These are phyloP conservation scores for Erebia epiphron DNA, from an alignment of 2,888 invertebrate species.

Conservation along the genomic window DNA sequence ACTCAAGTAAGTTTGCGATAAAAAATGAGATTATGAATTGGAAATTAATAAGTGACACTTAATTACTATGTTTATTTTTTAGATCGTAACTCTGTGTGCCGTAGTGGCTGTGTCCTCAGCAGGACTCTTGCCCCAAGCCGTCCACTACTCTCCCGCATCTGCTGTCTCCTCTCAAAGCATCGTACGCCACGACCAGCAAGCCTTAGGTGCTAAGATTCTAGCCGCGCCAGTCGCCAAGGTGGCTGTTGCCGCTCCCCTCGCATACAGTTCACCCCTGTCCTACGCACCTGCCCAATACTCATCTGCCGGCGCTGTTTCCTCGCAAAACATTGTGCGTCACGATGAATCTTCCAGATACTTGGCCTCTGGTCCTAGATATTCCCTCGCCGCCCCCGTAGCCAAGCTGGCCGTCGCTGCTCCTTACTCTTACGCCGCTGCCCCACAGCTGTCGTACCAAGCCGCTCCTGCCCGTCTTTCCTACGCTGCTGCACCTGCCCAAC, in stretches of 20 bases:
- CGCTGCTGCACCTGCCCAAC: conserved; percentile 53
- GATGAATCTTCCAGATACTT: conserved; percentile 51
- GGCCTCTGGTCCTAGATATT: conserved; percentile 42
- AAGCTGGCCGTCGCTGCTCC: conserved; percentile 45
- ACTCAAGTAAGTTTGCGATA: conserved; percentile 32
- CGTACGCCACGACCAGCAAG: conserved; percentile 59
- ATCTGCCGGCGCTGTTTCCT: conserved; percentile 58
- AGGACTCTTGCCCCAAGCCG: conserved; percentile 58
- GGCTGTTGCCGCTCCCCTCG: conserved; percentile 48
- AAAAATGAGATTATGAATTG: background rate
- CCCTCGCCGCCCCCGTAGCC: conserved; percentile 46
- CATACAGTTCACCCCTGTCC: conserved; percentile 42
- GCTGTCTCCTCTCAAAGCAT: conserved; percentile 65
- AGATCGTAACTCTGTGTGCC: conserved; percentile 48
- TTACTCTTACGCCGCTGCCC: conserved; percentile 43
- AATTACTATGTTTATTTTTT: conserved; percentile 12
- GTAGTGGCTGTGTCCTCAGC: conserved; percentile 51
- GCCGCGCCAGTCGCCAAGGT: conserved; percentile 49
- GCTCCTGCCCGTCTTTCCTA: conserved; percentile 46
- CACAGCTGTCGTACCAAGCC: conserved; percentile 18
- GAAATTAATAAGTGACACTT: background rate
- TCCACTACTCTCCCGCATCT: conserved; percentile 57
- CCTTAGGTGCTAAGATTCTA: conserved; percentile 47
- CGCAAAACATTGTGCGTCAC: conserved; percentile 62
- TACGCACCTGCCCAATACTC: conserved; percentile 52